A percentile compares a stretch with the other conserved stretches of the same genome.
Evolutionary conservation across 2,888 invertebrate species (phyloP).

Genomic region (Keiferia lycopersicella): DNA sequence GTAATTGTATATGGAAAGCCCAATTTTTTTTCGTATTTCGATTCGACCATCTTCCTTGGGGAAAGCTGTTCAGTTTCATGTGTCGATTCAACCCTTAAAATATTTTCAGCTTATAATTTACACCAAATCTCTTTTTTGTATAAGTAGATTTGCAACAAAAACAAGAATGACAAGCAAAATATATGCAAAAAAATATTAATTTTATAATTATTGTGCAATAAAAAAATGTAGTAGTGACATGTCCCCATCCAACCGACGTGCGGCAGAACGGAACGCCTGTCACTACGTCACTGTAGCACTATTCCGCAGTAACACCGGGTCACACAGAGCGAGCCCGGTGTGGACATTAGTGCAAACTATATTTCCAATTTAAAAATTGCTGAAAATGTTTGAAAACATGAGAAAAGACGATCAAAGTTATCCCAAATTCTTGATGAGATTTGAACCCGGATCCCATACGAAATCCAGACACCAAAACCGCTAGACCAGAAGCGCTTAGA

Average conservation of each 20-base stretch:
- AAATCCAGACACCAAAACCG: not conserved
- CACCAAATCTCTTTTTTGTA: no score
- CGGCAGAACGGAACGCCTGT: constrained; percentile 47
- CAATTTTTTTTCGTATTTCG: no score
- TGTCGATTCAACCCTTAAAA: no score
- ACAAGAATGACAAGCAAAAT: no score
- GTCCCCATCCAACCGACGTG: constrained; percentile 47
- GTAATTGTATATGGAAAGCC: no score
- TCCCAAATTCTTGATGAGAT: not conserved
- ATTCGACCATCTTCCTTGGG: no score
- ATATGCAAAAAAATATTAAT: no score
- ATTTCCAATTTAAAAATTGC: no score
- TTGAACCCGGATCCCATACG: not conserved
- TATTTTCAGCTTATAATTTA: no score
- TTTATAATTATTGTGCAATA: no score
- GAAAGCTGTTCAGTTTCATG: no score
- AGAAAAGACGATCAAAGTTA: not conserved
- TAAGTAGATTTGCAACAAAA: no score
- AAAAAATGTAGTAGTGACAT: constrained; percentile 29
- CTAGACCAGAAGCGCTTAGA: constrained; percentile 1
- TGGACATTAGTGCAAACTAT: constrained; percentile 49
- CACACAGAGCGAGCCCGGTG: constrained; percentile 35
- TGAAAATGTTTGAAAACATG: not conserved
- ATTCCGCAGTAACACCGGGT: constrained; percentile 47
- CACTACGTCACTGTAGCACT: constrained; percentile 46